Evolutionary conservation across 2,888 invertebrate species (phyloP).

Genomic region (Ditylenchus weischeri): DNA sequence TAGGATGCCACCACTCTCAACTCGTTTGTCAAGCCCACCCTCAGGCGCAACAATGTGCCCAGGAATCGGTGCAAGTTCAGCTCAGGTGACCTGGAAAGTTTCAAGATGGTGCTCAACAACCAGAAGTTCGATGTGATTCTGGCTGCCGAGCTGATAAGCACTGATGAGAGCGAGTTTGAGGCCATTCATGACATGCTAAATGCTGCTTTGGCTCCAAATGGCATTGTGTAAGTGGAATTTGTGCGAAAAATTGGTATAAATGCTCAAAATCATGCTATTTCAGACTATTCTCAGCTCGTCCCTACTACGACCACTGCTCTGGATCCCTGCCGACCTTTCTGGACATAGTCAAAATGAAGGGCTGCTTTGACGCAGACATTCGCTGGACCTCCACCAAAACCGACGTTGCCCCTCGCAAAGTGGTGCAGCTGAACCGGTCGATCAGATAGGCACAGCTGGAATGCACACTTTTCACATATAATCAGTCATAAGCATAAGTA

Average conservation of each 20-base stretch:
- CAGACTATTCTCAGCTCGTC: constrained; percentile 48
- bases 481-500: too few species aligned
- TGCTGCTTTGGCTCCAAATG: constrained; percentile 40
- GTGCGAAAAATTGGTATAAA: background rate
- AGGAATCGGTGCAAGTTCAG: constrained; percentile 41
- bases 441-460: constrained; percentile 25
- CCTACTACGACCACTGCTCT: constrained; percentile 44
- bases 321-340: constrained; percentile 46
- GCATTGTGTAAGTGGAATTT: constrained; percentile 46
- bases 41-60: constrained; percentile 48
- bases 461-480: too few species aligned
- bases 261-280: constrained; percentile 22
- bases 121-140: constrained; percentile 53
- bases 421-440: constrained; percentile 35
- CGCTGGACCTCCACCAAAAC: constrained; percentile 41
- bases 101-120: constrained; percentile 38
- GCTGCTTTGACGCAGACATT: constrained; percentile 47
- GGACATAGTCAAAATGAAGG: constrained; percentile 39
- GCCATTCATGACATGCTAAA: constrained; percentile 46
- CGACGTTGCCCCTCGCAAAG: constrained; percentile 34
- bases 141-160: constrained; percentile 50
- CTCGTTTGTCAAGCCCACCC: constrained; percentile 43
- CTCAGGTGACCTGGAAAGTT: constrained; percentile 34
- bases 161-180: constrained; percentile 41
- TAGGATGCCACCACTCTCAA: constrained; percentile 36